Evolutionary conservation across 2,113 vertebrate genomes (phyloP), one percentile per base, ranked within the genome.

Genomic region (Lethenteron camtschaticum): DNA sequence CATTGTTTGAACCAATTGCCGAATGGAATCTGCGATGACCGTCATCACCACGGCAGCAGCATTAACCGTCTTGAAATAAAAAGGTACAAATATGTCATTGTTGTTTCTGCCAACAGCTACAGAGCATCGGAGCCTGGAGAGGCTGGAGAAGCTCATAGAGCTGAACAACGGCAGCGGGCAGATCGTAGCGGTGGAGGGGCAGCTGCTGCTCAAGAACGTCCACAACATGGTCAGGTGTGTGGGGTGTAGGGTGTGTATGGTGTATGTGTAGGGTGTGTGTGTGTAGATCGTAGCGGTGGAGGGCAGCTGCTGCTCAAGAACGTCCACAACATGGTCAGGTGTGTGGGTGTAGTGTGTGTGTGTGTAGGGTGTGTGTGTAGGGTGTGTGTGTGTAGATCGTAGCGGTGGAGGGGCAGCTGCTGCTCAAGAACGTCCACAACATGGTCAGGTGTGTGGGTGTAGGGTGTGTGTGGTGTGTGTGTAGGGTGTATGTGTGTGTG

Each of bases 171-270:
- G 89, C 20, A 90, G 95, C 14, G 94, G 94, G 60, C 90, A 96
- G 68, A 92, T 99, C 75, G 95, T 95, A 75, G 92, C 89, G 41
- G 83, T 90, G 66, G 94, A 99, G 73, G 92, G 92, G 8, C 85
- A 85, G 1, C 81, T 97, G 71, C 96, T 90, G 79, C 81, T 99
- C 78, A 97, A 99, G 81, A 96, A 87, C 55, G 91, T 96, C 1
- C 92, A 99, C 77, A 83, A 87, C 3, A 95, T 99, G 94, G 95
- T 99, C 79, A 92, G 92, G 94, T 87, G 60, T 77, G 84, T 78
- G n/a, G 60, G 20, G 20, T 20, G 20, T 20, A 20, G 20, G 20
- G 20, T 20, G 24, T 41, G 72, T 11, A 12, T 18, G 16, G 6
- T 68, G 12, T 66, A 57, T 70, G 57, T 71, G 14, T 56, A 18